Evolutionary conservation across 2,888 invertebrate genomes (phyloP).

Genomic region (Microplitis deprimator): DNA sequence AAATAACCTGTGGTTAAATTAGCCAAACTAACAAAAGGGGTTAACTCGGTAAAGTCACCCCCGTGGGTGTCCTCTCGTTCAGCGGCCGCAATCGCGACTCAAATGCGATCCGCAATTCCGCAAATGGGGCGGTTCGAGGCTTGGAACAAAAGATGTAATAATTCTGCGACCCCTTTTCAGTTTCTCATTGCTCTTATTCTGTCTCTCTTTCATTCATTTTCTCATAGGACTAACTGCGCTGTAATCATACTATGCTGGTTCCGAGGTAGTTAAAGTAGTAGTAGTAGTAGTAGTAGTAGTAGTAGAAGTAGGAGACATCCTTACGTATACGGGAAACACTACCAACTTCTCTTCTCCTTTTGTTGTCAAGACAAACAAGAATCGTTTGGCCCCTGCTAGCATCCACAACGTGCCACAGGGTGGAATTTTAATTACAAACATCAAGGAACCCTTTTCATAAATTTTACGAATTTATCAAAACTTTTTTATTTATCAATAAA

Average conservation of each 20-base stretch:
- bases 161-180: slow-evolving; percentile 64
- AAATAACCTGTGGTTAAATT: slow-evolving; percentile 63
- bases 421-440: slow-evolving; percentile 70
- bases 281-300: neutral
- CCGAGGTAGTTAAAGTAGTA: neutral
- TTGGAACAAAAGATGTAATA: slow-evolving; percentile 71
- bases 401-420: slow-evolving; percentile 54
- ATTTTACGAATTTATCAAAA: slow-evolving; percentile 10
- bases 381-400: slow-evolving; percentile 64
- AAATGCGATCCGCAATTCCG: slow-evolving; percentile 69
- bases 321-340: slow-evolving; percentile 37
- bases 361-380: slow-evolving; percentile 71
- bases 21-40: slow-evolving; percentile 66
- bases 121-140: slow-evolving; percentile 68
- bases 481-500: slow-evolving; percentile 8
- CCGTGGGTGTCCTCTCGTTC: slow-evolving; percentile 48
- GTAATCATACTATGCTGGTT: neutral
- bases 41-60: slow-evolving; percentile 49
- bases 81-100: slow-evolving; percentile 64
- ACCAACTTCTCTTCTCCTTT: slow-evolving; percentile 58
- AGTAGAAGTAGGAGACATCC: neutral
- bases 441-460: slow-evolving; percentile 55
- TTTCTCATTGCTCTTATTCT: slow-evolving; percentile 39
- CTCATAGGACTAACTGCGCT: slow-evolving; percentile 9
- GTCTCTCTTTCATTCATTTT: slow-evolving; percentile 39